Base-by-base conservation (phyloP, 2,113 vertebrate species). In the Trichechus manatus region DNA sequence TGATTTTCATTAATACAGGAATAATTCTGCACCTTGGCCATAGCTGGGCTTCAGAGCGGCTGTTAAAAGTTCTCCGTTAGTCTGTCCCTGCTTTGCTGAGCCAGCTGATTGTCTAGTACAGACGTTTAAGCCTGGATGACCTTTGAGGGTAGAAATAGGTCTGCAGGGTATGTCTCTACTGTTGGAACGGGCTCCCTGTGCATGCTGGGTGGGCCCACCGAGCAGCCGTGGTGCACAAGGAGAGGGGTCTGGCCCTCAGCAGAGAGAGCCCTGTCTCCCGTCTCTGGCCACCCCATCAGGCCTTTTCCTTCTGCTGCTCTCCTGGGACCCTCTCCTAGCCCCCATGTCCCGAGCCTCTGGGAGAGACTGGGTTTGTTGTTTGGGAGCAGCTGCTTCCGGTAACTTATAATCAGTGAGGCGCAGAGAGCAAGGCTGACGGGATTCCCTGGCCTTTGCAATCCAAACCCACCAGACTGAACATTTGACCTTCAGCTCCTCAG, bases 401-500 rank as follows among this genome's bases (percentile, higher is more conserved):
- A 0, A 0, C 47, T 95, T 2, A 2, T 89, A 31, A 93, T 97
- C 91, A 68, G 15, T 44, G 86, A 56, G 31, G 85, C 3, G 1
- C 11, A 0, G 1, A 79, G 95, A 91, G 39, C 0, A 3, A 70
- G 96, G 87, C 79, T 89, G 86, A 59, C 5, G 47, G 94, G 93
- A 50, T 97, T 96, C 90, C 96, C 82, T 93, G 97, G 88, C 95
- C 89, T 96, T 97, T 96, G 83, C 68, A 85, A 56, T 92, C 87
- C 93, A 94, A 42, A 87, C 90, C 91, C 92, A 75, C 77, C 91
- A 96, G 47, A 56, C 79, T 70, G 33, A 91, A 25, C 89, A 1
- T 39, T 97, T 96, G 94, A 93, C 95, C 97, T 97, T 97, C 50
- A 94, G 85, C 92, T 97, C 81, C 85, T 94, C 83, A 59, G 23